Evolutionary conservation across 1,140 invertebrate genomes (phyloP).

Genomic region (Heliconius himera): DNA sequence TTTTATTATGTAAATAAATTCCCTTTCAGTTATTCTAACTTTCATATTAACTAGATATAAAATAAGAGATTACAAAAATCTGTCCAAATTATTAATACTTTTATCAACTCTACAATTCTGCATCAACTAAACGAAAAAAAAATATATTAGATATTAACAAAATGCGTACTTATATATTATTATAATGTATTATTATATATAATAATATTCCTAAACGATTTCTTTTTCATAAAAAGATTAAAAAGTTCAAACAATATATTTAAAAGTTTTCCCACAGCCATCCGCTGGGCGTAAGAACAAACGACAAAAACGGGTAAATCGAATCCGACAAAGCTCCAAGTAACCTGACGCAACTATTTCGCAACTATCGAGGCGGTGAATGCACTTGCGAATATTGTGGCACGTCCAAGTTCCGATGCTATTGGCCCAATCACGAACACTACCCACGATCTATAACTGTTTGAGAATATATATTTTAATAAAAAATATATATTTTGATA

Average conservation of each 20-base stretch:
- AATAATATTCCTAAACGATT: no score
- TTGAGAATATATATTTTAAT: not conserved
- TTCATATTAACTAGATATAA: no score
- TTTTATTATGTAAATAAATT: no score
- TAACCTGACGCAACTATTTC: slow-evolving; percentile 56
- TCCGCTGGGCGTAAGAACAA: slow-evolving; percentile 1
- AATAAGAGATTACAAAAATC: no score
- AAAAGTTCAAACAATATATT: slow-evolving; percentile 4
- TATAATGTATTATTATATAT: no score
- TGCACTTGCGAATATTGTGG: slow-evolving; percentile 59
- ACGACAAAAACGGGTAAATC: slow-evolving; percentile 33
- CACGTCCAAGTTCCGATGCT: slow-evolving; percentile 59
- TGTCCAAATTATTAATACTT: no score
- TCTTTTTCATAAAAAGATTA: not conserved
- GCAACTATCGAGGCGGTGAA: slow-evolving; percentile 61
- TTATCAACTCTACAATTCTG: no score
- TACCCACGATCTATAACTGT: slow-evolving; percentile 63
- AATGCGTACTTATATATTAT: no score
- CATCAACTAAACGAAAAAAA: not conserved
- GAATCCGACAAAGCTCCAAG: slow-evolving; percentile 41
- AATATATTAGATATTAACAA: not conserved
- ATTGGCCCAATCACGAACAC: slow-evolving; percentile 71
- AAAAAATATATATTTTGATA: not conserved
- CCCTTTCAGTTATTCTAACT: no score
- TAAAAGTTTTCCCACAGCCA: slow-evolving; percentile 7